Evolutionary conservation across 2,797 vertebrate species (phyloP), one percentile per base, ranked within the genome.

Genomic region (Apogon hyalosoma): DNA sequence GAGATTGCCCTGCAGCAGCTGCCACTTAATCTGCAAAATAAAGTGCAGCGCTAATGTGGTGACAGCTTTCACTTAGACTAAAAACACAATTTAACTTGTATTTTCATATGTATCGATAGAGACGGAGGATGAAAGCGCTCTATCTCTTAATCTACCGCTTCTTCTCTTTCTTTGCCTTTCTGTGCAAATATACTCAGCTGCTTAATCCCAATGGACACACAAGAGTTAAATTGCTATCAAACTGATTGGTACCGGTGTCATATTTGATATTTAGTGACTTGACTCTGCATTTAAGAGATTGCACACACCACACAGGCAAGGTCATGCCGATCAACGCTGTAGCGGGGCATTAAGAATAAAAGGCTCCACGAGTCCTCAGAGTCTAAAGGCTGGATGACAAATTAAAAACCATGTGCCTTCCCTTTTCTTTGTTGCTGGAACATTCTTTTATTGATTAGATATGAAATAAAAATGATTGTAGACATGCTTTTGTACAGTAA

Each of bases 211-310:
- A 7, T 0, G 7, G 13, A 31, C 5, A 69, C 58, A 69, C 63
- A 46, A 49, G 39, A 74, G 48, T 57, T 45, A 51, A 84, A 77
- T 63, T 60, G 69, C 64, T 62, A 61, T 88, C 60, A 84, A 51
- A 79, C 46, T 51, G 61, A 86, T 67, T 84, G 73, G 36, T 41
- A 49, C 64, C 57, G 43, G 67, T 73, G 66, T 56, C 55, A 67
- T 76, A 62, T 86, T 74, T 85, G 19, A 82, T 71, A 77, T 82
- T 50, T 57, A 69, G 60, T 45, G 63, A 64, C 60, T 61, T 64
- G 45, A 53, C 60, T 43, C 60, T 73, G n/a, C 79, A 70, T 79
- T 80, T 71, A 82, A 65, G 62, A 49, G 52, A 86, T 77, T 84
- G 72, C 57, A 75, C 49, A 9, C 9, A 52, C 39, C 9, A 21